These are phyloP conservation scores for Lepetodrilus schrolli DNA, from an alignment of 2,888 invertebrate genomes.

Conservation along the genomic window DNA sequence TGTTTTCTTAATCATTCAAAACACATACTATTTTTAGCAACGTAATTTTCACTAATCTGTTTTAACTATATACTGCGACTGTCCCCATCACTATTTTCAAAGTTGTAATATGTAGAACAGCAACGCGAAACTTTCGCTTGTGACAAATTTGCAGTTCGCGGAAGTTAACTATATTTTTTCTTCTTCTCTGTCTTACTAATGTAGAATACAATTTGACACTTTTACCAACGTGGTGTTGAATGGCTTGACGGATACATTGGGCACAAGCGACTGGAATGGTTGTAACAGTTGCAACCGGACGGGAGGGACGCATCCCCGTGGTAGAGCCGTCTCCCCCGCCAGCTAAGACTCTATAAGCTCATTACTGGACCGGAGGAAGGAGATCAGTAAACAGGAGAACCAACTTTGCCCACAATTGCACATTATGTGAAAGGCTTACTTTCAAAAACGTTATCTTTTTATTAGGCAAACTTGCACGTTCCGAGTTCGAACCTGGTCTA, in stretches of 20 bases:
- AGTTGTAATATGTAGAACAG: no score
- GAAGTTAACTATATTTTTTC: slow-evolving; percentile 16
- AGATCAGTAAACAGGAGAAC: slow-evolving; percentile 1
- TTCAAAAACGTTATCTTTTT: slow-evolving; percentile 26
- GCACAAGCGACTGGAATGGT: background rate
- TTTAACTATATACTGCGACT: no score
- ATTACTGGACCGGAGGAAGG: background rate
- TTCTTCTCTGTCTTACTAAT: no score
- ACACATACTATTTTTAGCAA: no score
- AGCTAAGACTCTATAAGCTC: slow-evolving; percentile 13
- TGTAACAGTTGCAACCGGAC: background rate
- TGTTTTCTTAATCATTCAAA: no score
- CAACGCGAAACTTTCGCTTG: background rate
- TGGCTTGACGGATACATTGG: background rate
- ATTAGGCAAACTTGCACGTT: background rate
- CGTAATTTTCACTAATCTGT: no score
- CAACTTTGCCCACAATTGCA: slow-evolving; percentile 13
- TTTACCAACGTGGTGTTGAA: slow-evolving; percentile 11
- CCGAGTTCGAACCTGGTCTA: background rate
- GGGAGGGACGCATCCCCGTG: background rate
- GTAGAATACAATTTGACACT: slow-evolving; percentile 7
- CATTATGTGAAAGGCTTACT: slow-evolving; percentile 25
- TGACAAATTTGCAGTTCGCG: background rate
- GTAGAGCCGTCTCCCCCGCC: slow-evolving; percentile 15
- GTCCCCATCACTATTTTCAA: no score